Evolutionary conservation across 2,888 invertebrate genomes (phyloP).

Genomic region (Drosophila eohydei): DNA sequence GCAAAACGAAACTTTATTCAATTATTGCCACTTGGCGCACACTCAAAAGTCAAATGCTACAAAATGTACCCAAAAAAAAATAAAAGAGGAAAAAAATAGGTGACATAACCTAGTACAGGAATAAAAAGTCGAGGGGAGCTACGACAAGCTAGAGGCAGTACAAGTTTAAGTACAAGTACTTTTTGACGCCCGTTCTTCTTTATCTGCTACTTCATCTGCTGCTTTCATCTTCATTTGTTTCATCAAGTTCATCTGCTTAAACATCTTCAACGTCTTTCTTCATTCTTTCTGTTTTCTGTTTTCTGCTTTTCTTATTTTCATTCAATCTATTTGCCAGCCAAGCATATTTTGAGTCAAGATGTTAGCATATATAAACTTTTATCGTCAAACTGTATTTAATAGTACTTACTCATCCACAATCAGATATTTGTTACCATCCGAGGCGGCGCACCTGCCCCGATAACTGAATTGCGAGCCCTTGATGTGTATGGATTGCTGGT

Average conservation of each 20-base stretch:
- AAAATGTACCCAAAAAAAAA: constrained; percentile 33
- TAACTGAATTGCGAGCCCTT: constrained; percentile 93
- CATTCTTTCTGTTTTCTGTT: background rate
- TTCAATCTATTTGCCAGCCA: constrained; percentile 54
- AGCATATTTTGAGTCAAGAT: constrained; percentile 51
- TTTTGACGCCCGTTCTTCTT: constrained; percentile 34
- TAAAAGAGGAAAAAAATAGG: background rate
- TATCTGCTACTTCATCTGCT: constrained; percentile 14
- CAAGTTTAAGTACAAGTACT: constrained; percentile 37
- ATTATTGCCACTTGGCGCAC: constrained; percentile 68
- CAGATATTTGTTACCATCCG: constrained; percentile 94
- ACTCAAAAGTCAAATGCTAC: constrained; percentile 48
- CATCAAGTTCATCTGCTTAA: constrained; percentile 18
- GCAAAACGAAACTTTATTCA: constrained; percentile 68
- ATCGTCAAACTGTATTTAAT: constrained; percentile 23
- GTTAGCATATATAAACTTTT: constrained; percentile 55
- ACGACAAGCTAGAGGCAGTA: constrained; percentile 8
- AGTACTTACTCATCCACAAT: constrained; percentile 94
- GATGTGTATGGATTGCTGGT: constrained; percentile 93
- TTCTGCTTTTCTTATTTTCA: constrained; percentile 12
- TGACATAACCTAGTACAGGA: constrained; percentile 25
- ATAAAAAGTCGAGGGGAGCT: constrained; percentile 13
- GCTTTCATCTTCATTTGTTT: constrained; percentile 13
- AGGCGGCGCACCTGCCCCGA: constrained; percentile 93
- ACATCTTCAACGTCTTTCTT: constrained; percentile 16